Evolutionary conservation across 2,888 invertebrate species (phyloP).

Genomic region (Mesorhabditis spiculigera): DNA sequence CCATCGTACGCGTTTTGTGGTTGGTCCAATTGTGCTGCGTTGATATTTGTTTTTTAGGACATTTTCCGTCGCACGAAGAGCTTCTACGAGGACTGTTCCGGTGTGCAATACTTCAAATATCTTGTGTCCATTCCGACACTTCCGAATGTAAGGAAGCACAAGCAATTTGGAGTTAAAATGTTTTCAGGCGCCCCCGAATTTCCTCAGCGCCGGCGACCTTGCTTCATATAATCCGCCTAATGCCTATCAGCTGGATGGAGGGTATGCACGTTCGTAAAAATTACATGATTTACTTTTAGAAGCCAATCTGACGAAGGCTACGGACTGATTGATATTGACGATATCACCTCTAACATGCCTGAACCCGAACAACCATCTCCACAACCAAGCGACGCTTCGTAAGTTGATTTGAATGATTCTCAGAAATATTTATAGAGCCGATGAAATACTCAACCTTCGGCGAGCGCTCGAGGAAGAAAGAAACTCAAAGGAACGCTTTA

Average conservation of each 20-base stretch:
- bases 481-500: slow-evolving; percentile 36
- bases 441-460: slow-evolving; percentile 29
- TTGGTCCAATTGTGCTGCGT: not conserved
- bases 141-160: slow-evolving; percentile 72
- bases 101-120: slow-evolving; percentile 93
- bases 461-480: slow-evolving; percentile 36
- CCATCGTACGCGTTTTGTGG: slow-evolving; percentile 81
- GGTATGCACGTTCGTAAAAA: slow-evolving; percentile 8
- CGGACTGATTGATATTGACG: not conserved
- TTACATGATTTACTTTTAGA: too few relatives aligned
- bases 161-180: not conserved
- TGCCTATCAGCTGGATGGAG: slow-evolving; percentile 61
- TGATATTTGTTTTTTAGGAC: slow-evolving; percentile 17
- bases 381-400: not conserved
- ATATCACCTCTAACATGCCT: not conserved
- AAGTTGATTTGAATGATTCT: too few relatives aligned
- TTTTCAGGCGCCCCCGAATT: slow-evolving; percentile 81
- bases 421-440: slow-evolving; percentile 21
- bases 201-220: slow-evolving; percentile 84
- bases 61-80: slow-evolving; percentile 69
- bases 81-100: slow-evolving; percentile 88
- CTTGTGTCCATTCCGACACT: slow-evolving; percentile 86
- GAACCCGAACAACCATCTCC: not conserved
- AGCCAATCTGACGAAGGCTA: not conserved
- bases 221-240: slow-evolving; percentile 90